Conservation (phyloP, 2,113 vertebrate genomes). For the Gasterosteus aculeatus region DNA sequence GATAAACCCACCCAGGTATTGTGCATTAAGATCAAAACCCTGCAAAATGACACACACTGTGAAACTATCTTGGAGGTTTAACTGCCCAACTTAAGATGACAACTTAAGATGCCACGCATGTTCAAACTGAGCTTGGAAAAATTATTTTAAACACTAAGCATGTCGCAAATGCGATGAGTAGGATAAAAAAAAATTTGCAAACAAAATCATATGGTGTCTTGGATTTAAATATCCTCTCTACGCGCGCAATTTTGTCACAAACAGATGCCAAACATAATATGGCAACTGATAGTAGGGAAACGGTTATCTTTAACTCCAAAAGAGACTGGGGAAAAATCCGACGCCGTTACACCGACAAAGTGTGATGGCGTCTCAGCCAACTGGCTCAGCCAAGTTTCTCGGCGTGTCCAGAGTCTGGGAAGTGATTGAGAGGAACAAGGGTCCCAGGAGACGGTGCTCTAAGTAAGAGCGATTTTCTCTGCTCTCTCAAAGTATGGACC, state of each 20-base stretch:
- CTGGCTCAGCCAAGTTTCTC: constrained; percentile 49
- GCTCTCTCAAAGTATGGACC: constrained; percentile 66
- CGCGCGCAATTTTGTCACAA: neutral
- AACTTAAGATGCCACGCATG: neutral
- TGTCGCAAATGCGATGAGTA: neutral
- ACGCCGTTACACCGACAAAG: neutral
- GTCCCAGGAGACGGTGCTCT: constrained; percentile 59
- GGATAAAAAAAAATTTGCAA: neutral
- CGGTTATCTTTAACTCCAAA: neutral
- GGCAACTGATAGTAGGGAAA: neutral
- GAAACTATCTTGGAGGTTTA: neutral
- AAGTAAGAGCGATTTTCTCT: constrained; percentile 74
- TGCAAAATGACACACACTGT: neutral
- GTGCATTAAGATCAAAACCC: neutral
- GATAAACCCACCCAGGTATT: constrained; percentile 23
- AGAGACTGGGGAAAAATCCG: constrained; percentile 6
- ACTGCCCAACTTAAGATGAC: neutral
- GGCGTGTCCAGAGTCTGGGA: constrained; percentile 50
- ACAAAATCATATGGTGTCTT: neutral
- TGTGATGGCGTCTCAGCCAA: constrained; percentile 36
- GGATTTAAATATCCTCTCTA: neutral
- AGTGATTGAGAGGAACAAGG: constrained; percentile 73
- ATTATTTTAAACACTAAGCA: neutral
- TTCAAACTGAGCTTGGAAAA: neutral
- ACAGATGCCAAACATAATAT: neutral